These are phyloP conservation scores for Thera obeliscata DNA, from an alignment of 2,888 invertebrate species.

Conservation along the genomic window DNA sequence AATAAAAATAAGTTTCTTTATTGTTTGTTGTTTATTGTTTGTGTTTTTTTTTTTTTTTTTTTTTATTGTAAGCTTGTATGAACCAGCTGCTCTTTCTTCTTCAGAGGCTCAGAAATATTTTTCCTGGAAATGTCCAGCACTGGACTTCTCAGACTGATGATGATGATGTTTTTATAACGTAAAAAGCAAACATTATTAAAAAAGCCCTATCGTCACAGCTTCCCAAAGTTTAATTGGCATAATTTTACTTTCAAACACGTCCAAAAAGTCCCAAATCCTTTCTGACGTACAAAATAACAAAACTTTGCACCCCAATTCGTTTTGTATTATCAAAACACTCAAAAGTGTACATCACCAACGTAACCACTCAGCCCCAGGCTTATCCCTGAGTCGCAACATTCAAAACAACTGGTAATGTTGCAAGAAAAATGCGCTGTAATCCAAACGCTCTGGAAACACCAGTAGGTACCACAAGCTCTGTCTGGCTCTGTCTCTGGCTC, in stretches of 20 bases:
- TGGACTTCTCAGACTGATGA: too few relatives aligned
- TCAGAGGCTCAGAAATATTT: too few relatives aligned
- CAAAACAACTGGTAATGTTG: slow-evolving; percentile 44
- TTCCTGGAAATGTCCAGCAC: too few relatives aligned
- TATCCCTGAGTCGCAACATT: slow-evolving; percentile 33
- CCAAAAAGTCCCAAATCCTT: slow-evolving; percentile 38
- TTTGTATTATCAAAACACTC: slow-evolving; percentile 21
- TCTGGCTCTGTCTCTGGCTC: too few relatives aligned
- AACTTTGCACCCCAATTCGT: slow-evolving; percentile 41
- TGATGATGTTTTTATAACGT: too few relatives aligned
- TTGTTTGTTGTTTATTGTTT: too few relatives aligned
- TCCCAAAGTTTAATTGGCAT: slow-evolving; percentile 36
- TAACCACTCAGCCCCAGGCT: slow-evolving; percentile 10
- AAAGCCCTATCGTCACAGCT: slow-evolving; percentile 3
- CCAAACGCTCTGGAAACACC: slow-evolving; percentile 19
- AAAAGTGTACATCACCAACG: slow-evolving; percentile 10
- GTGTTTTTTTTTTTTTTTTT: too few relatives aligned
- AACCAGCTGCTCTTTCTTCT: too few relatives aligned
- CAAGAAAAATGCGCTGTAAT: slow-evolving; percentile 45
- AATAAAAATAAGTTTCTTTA: too few relatives aligned
- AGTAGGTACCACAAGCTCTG: too few relatives aligned
- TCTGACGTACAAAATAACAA: slow-evolving; percentile 37
- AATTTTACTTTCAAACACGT: slow-evolving; percentile 37
- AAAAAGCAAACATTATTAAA: background rate
- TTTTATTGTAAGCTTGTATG: too few relatives aligned